phyloP scores from a whole-genome alignment of 2,797 vertebrate genomes.

The Malurus leucopterus region DNA sequence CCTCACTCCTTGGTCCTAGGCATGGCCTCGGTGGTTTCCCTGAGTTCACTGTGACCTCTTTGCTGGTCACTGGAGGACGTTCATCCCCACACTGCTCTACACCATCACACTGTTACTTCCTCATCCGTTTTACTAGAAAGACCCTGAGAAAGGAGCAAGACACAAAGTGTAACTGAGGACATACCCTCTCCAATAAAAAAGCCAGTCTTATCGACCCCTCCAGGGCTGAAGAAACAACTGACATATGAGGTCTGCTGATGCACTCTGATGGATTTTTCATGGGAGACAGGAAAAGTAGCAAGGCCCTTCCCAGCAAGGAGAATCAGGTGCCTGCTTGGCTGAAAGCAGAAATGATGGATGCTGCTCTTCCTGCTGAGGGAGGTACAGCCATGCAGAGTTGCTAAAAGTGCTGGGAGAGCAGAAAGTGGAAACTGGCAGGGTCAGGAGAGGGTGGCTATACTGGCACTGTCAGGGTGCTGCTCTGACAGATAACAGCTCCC shows the following conservation, averaged over 20 bases:
- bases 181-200: not conserved
- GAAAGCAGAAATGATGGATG: not conserved
- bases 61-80: not conserved
- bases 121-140: not conserved
- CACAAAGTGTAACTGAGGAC: not conserved
- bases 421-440: not conserved
- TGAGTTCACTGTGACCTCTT: not conserved
- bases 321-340: not conserved
- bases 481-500: not conserved
- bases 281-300: not conserved
- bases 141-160: not conserved
- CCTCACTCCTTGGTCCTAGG: not conserved
- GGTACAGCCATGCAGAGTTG: not conserved
- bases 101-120: not conserved
- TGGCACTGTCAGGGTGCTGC: not conserved
- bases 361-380: not conserved
- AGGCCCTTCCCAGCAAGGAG: not conserved
- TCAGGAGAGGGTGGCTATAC: not conserved
- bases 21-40: fast-evolving
- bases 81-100: not conserved
- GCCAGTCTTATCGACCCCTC: not conserved
- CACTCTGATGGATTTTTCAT: not conserved
- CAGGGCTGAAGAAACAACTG: not conserved
- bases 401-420: not conserved
- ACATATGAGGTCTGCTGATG: not conserved